Base-by-base conservation (phyloP, 37 sponge, comb jelly and placozoan species). In the Tethya wilhelma region DNA sequence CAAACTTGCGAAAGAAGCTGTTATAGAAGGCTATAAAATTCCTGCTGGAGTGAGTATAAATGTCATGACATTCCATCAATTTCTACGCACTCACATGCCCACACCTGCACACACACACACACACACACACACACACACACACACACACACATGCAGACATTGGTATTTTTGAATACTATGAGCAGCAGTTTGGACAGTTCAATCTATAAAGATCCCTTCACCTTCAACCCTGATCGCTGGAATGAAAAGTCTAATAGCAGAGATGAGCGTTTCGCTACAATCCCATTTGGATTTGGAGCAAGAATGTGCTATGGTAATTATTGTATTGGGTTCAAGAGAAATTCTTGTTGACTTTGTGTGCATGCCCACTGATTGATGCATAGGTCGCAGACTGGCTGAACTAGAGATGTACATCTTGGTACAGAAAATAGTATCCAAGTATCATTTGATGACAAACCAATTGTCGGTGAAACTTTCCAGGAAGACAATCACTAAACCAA, bases 251-350 rank as follows among this genome's bases (percentile, higher is more conserved):
- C 43, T n/a, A 34, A 45, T 42, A 22, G 1, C 30, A 68, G 49
- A 2, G 25, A 25, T 1, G 49, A 70, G 38, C 71, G 79, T 39
- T 85, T 85, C 64, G 12, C 70, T 0, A 58, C 56, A 28, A 62
- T 69, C 20, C 71, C 79, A 45, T 85, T 85, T 85, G 86, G 86
- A 36, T 71, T 69, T 62, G 86, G 86, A 11, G 79, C 86, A 63
- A 36, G 79, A 28, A 68, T 30, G 34, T 85, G 86, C 67, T 77
- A 69, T 77, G 84, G 84, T 84, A 12, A 67, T 58, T 40, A 49
- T n/a, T n/a, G n/a, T n/a, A n/a, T n/a, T n/a, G n/a, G n/a, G n/a
- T n/a, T n/a, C n/a, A n/a, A n/a, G n/a, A n/a, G n/a, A n/a, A n/a
- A n/a, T n/a, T n/a, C n/a, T n/a, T n/a, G n/a, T n/a, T n/a, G n/a